Evolutionary conservation across 2,797 vertebrate genomes (phyloP).

Genomic region (Poliocrania exsul): DNA sequence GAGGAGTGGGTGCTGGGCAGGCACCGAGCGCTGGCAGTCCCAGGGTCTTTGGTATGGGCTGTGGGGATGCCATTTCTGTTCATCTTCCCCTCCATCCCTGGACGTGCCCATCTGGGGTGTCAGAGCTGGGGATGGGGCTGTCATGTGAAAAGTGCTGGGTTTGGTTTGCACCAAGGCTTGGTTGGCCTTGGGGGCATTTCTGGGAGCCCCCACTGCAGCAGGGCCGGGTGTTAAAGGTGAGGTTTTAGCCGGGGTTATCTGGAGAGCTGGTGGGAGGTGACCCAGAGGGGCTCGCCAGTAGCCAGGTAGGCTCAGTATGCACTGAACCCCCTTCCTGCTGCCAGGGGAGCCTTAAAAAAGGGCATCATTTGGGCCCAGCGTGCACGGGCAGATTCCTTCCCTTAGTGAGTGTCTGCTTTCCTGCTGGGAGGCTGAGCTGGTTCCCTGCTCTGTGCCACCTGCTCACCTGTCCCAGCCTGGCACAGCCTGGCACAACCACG

Average conservation of each 20-base stretch:
- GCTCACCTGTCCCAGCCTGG: neutral
- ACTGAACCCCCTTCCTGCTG: neutral
- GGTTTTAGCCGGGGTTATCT: neutral
- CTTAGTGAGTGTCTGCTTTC: neutral
- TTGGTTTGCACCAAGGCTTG: neutral
- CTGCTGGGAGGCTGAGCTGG: neutral
- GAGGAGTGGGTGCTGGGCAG: too few species aligned
- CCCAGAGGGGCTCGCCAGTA: rapidly evolving
- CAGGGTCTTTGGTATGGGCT: rapidly evolving
- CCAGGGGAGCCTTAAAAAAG: neutral
- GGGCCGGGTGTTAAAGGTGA: rapidly evolving
- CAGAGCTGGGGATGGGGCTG: rapidly evolving
- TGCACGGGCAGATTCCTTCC: neutral
- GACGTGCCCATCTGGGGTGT: rapidly evolving
- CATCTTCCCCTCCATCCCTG: rapidly evolving
- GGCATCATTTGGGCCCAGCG: rapidly evolving
- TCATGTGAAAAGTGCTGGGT: rapidly evolving
- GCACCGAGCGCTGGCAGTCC: rapidly evolving
- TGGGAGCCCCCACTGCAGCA: rapidly evolving
- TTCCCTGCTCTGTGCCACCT: neutral
- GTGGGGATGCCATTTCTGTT: rapidly evolving
- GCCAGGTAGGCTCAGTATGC: rapidly evolving
- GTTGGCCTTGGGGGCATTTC: rapidly evolving
- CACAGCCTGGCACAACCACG: neutral
- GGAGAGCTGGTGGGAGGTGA: rapidly evolving